phyloP scores from a whole-genome alignment of 2,797 vertebrate genomes.

The Ambastaia sidthimunki region DNA sequence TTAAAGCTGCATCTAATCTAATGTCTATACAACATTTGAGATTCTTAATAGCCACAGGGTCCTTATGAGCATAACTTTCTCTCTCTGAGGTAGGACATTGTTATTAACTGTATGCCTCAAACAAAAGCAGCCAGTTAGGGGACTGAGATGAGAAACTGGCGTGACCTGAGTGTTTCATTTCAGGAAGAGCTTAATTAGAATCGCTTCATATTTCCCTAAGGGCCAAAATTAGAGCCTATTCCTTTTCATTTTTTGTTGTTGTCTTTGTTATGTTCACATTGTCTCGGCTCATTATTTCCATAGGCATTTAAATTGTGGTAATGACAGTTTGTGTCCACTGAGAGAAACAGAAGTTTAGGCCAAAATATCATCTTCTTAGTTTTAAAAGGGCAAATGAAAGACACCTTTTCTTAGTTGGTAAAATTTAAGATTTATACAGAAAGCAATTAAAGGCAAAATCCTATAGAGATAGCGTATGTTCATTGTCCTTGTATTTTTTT shows the following conservation, averaged over 20 bases:
- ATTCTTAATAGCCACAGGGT: constrained; percentile 64
- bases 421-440: background rate
- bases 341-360: constrained; percentile 65
- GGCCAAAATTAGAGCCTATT: constrained; percentile 68
- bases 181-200: constrained; percentile 80
- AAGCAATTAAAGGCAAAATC: constrained; percentile 18
- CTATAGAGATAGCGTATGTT: constrained; percentile 4
- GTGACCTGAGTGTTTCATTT: constrained; percentile 75
- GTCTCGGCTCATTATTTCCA: constrained; percentile 75
- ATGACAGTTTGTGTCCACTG: constrained; percentile 67
- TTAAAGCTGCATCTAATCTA: constrained; percentile 40
- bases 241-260: constrained; percentile 70
- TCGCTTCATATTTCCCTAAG: constrained; percentile 70
- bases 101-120: constrained; percentile 77
- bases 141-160: constrained; percentile 76
- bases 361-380: constrained; percentile 61
- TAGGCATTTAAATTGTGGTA: constrained; percentile 68
- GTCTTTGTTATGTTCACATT: constrained; percentile 76
- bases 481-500: background rate
- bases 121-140: constrained; percentile 76
- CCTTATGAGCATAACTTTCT: constrained; percentile 72
- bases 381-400: constrained; percentile 54
- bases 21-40: constrained; percentile 24
- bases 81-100: constrained; percentile 76
- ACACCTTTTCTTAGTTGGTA: constrained; percentile 16